Evolutionary conservation across 2,113 vertebrate genomes (phyloP), one percentile per base, ranked within the genome.

Genomic region (Gadus macrocephalus): DNA sequence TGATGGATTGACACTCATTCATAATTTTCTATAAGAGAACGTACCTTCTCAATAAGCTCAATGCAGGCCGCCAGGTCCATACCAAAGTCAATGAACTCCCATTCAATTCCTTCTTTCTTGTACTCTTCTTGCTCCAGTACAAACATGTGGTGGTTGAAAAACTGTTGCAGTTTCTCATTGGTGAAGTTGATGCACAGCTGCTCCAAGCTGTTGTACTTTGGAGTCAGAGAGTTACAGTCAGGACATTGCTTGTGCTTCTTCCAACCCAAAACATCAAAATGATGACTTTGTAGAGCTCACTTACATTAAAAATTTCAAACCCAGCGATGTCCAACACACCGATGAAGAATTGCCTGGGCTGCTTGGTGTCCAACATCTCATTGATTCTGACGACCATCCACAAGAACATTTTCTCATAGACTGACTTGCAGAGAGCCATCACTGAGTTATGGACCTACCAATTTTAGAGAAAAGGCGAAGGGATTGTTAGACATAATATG

Each of bases 131-230:
- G 94, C 72, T 95, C 94, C 89, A 95, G 90, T 70, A 95, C 94
- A 76, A 91, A 92, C 0, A 94, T 94, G 87, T 94, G 93, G 68
- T 95, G 94, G 77, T 94, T 95, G 90, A 95, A 95, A 66, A 95
- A 95, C 91, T 95, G 94, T 89, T 95, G 94, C 91, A 95, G 91
- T 89, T 95, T 95, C 79, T 95, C 94, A 66, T 95, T 95, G 74
- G 94, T 95, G 85, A 95, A 95, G 77, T 95, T 95, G 83, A 95
- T 95, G 79, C 94, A 95, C 8, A 95, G 89, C 86, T 95, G 95
- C 69, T 96, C 95, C 84, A 96, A 81, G 80, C 93, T 96, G 87
- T 95, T 95, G 16, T 78, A 95, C 94, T 95, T 49, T 49, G 42
- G 42, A 9, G 42, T 49, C 42, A 49, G 42, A 58, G n/a, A 1